These are phyloP conservation scores for Coptodon rendalli DNA, from an alignment of 2,113 vertebrate species.

Conservation along the genomic window DNA sequence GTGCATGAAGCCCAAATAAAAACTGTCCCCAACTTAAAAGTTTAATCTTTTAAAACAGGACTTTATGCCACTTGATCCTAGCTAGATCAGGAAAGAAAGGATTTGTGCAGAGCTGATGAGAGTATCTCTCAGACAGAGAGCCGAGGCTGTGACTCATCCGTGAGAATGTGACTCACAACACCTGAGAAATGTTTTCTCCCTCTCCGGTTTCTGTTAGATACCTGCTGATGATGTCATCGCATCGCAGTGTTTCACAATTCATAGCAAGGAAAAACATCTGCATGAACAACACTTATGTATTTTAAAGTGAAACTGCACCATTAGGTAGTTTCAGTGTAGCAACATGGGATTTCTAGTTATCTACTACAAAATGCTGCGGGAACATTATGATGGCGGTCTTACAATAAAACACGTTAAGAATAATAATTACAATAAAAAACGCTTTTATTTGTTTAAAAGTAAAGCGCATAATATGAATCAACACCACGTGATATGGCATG, in stretches of 20 bases:
- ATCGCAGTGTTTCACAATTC: neutral
- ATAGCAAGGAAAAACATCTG: neutral
- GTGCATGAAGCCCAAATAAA: neutral
- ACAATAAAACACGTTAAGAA: rapidly evolving
- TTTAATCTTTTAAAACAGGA: neutral
- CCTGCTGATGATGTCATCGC: constrained; percentile 7
- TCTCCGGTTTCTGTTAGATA: constrained; percentile 29
- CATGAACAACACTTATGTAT: neutral
- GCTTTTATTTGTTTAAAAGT: neutral
- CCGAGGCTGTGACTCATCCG: constrained; percentile 6
- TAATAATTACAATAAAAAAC: neutral
- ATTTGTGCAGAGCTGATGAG: neutral
- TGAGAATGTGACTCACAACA: constrained; percentile 4
- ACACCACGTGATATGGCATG: neutral
- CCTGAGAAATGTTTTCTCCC: neutral
- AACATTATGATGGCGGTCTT: neutral
- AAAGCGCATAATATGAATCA: neutral
- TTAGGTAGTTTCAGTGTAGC: neutral
- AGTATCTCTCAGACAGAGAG: neutral
- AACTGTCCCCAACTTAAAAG: neutral
- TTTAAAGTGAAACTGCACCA: neutral
- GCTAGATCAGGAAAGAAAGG: neutral
- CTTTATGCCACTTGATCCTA: neutral
- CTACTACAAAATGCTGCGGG: neutral
- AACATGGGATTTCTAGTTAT: neutral